Evolutionary conservation across 2,113 vertebrate species (phyloP).

Genomic region (Sinocyclocheilus maitianheensis): DNA sequence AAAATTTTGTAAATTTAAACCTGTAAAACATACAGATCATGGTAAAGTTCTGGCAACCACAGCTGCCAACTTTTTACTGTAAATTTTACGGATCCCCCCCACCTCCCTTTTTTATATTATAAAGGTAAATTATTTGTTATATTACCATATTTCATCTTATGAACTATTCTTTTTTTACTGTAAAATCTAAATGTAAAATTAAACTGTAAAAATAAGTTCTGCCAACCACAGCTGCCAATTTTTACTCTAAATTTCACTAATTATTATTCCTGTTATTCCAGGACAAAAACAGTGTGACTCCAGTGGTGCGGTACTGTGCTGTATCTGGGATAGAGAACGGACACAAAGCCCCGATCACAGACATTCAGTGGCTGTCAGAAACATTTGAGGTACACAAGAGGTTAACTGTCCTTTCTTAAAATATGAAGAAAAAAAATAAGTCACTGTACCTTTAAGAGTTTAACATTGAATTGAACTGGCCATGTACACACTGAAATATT

Average conservation of each 20-base stretch:
- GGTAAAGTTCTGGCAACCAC: too few relatives aligned
- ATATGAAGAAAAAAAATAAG: too few relatives aligned
- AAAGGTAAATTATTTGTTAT: too few relatives aligned
- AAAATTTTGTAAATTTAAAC: too few relatives aligned
- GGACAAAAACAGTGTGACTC: constrained; percentile 65
- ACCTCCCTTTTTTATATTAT: too few relatives aligned
- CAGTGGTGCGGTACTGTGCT: constrained; percentile 76
- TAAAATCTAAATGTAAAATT: too few relatives aligned
- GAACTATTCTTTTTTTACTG: too few relatives aligned
- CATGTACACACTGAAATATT: background rate
- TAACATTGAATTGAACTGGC: background rate
- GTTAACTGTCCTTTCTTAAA: background rate
- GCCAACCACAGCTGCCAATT: background rate
- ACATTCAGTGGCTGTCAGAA: constrained; percentile 86
- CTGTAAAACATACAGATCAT: too few relatives aligned
- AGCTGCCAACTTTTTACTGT: too few relatives aligned
- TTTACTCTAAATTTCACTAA: background rate
- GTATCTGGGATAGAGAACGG: constrained; percentile 78
- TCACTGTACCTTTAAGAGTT: background rate
- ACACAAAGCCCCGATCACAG: constrained; percentile 81
- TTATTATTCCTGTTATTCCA: constrained; percentile 33
- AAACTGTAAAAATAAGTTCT: constrained; percentile 15
- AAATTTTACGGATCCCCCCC: too few relatives aligned
- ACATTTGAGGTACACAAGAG: constrained; percentile 78
- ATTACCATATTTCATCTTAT: too few relatives aligned